Evolutionary conservation across 2,113 vertebrate species (phyloP), one percentile per base, ranked within the genome.

Genomic region (Ahaetulla prasina): DNA sequence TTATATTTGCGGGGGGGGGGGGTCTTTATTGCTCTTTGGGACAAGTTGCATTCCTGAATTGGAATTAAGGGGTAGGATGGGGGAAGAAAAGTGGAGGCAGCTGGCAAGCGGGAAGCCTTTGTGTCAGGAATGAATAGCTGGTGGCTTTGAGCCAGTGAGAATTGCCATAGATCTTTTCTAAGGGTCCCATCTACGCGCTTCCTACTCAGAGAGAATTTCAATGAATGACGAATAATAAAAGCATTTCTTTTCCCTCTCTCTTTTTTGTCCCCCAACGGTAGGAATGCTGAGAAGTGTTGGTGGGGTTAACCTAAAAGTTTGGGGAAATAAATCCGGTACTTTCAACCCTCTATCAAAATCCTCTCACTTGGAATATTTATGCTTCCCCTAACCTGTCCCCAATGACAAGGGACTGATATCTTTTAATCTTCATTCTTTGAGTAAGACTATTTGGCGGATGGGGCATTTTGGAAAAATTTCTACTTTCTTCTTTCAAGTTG

Each of bases 1-100:
- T 80, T 3, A 22, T 39, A 35, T 68, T 63, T 0, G 2, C 1
- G 0, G n/a, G 2, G 18, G 7, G 35, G 18, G 2, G 14, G n/a
- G 35, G 8, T 68, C 30, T 68, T 68, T 6, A 68, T 68, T n/a
- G 7, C 68, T 80, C 6, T 80, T 43, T 80, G 74, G 35, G 74
- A 80, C 35, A 80, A 80, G n/a, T 43, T 43, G 74, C 74, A 80
- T 80, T 80, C 74, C 74, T 80, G 74, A 22, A 80, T 80, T 80
- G 74, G 74, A 80, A 80, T 80, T 39, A 80, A 39, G 3, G 68
- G n/a, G 54, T 55, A 2, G 30, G 23, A 4, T 1, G 35, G 68
- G 25, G 25, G 47, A 2, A 49, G 45, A 14, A 85, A 49, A 86
- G 35, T 86, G 85, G 45, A 86, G 47, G 85, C 85, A 25, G 39